Base-by-base conservation (phyloP, 2,113 vertebrate genomes). In the Hippocampus zosterae region DNA sequence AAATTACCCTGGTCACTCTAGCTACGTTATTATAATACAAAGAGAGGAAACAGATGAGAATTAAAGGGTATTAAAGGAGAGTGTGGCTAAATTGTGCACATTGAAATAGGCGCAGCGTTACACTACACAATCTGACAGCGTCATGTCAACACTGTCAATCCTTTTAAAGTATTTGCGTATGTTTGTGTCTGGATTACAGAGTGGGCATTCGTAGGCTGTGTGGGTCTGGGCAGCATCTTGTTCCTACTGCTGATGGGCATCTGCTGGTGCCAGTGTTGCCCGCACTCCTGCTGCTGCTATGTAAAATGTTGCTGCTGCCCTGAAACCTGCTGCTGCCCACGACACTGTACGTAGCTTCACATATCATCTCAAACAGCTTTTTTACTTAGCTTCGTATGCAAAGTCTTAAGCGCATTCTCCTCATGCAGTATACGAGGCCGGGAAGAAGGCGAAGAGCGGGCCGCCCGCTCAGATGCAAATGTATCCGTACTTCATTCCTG, bases 211-310 rank as follows among this genome's bases (percentile, higher is more conserved):
- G 97, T 99, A 60, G 95, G 92, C 55, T 92, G 94, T 80, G 96
- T 99, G 57, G 91, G 92, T 74, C 88, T 98, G 73, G 96, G 95
- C 10, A 88, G 92, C 0, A 68, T 96, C 85, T 89, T 97, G 72
- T 91, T 97, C 91, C 92, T 98, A 76, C 83, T 98, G 3, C 74
- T 99, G 82, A 81, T 96, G 87, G 96, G 97, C 21, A 92, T 99
- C 85, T 98, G 97, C 92, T 99, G 97, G 96, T 99, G 97, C 85
- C 97, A 98, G 86, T 99, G 97, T 83, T 99, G 97, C 70, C 97
- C 97, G 0, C 94, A 99, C 77, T 98, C 95, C 81, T 99, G 97
- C 88, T 99, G 97, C 85, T 99, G 97, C 87, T 99, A 99, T 6
- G 70, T 99, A 67, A 91, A 94, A 81, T 98, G 96, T 78, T 96